A percentile compares a stretch with the other conserved stretches of the same genome.
These are phyloP conservation scores for Siniperca undulata DNA, from an alignment of 2,797 vertebrate genomes.

Conservation along the genomic window DNA sequence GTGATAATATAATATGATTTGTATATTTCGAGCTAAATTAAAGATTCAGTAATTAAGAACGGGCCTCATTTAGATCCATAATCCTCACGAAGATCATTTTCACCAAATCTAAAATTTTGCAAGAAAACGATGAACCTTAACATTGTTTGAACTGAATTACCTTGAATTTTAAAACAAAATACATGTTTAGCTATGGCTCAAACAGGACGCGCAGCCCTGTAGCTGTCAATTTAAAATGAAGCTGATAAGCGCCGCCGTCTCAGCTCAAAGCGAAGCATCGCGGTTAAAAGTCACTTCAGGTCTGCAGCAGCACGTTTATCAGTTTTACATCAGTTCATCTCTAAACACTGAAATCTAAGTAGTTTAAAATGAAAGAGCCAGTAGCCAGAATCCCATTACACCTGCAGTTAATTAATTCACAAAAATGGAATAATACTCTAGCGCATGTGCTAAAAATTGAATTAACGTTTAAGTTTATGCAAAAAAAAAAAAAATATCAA, in stretches of 20 bases:
- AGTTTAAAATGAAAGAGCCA: not conserved
- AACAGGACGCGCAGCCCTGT: not conserved
- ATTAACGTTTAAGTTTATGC: not conserved
- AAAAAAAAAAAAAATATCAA: not conserved
- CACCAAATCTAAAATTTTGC: not conserved
- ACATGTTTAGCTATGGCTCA: not conserved
- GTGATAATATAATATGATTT: fast-evolving
- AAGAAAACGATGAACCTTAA: not conserved
- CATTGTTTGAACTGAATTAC: not conserved
- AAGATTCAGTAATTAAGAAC: not conserved
- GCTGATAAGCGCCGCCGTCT: not conserved
- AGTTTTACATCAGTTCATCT: not conserved
- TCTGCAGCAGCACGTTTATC: not conserved
- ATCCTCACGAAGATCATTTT: not conserved
- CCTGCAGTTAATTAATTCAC: not conserved
- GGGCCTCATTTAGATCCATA: not conserved
- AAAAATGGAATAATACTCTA: too few relatives aligned
- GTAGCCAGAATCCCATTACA: not conserved
- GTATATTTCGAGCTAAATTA: not conserved
- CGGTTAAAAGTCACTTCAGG: not conserved
- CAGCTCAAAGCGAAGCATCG: not conserved
- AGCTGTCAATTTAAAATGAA: not conserved
- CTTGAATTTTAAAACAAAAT: not conserved
- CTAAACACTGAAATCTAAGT: not conserved
- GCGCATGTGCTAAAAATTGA: fast-evolving